A percentile compares a stretch with the other conserved stretches of the same genome.
Conservation (phyloP, 2,113 vertebrate genomes). For the Esox niger region DNA sequence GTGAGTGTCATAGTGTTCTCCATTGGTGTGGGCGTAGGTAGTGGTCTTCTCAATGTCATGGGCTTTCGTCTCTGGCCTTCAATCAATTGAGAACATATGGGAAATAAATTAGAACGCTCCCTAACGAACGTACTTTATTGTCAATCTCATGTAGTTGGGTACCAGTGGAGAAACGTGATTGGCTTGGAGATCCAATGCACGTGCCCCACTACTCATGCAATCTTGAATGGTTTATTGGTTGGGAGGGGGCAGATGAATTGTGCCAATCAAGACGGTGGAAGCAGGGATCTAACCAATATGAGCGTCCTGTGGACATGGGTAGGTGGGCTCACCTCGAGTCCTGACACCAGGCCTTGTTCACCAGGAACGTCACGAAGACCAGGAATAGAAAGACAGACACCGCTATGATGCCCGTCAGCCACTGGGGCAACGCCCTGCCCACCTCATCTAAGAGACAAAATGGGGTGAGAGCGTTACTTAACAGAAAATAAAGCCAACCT, state of each 20-base stretch:
- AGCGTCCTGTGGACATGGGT: too few relatives aligned
- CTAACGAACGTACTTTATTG: not conserved
- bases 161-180: too few relatives aligned
- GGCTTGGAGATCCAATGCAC: too few relatives aligned
- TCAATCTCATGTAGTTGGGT: too few relatives aligned
- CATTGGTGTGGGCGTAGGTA: not conserved
- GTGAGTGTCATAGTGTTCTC: not conserved
- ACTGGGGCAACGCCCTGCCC: conserved; percentile 60
- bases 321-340: conserved; percentile 56
- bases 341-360: conserved; percentile 80
- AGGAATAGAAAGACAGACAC: conserved; percentile 77
- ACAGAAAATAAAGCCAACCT: not conserved
- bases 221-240: too few relatives aligned
- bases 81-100: not conserved
- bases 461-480: too few relatives aligned
- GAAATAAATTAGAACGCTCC: not conserved
- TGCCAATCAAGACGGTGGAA: too few relatives aligned
- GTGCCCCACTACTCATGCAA: too few relatives aligned
- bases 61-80: not conserved
- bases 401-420: conserved; percentile 80
- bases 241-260: too few relatives aligned
- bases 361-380: conserved; percentile 66
- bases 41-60: not conserved
- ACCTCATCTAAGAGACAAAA: not conserved
- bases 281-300: too few relatives aligned